A percentile compares a stretch with the other conserved stretches of the same genome.
Evolutionary conservation across 2,888 invertebrate genomes (phyloP).

Genomic region (Cataglyphis livida): DNA sequence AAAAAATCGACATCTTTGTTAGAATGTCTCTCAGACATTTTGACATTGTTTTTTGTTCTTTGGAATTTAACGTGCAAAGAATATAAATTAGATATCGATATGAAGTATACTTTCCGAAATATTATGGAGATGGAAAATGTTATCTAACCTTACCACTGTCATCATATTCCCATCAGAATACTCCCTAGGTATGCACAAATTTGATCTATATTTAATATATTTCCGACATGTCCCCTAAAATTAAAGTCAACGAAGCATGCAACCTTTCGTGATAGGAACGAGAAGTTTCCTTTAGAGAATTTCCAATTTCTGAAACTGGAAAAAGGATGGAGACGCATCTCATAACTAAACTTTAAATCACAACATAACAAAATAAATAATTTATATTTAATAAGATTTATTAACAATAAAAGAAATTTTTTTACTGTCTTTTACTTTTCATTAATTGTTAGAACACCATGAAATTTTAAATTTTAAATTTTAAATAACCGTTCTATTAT

Average conservation of each 20-base stretch:
- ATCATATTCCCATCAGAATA: conserved; percentile 28
- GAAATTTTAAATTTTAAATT: not conserved
- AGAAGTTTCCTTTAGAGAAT: conserved; percentile 57
- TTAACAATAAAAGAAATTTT: not conserved
- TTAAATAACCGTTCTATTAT: not conserved
- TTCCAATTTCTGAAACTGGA: conserved; percentile 60
- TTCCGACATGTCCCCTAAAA: conserved; percentile 64
- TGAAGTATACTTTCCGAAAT: conserved; percentile 15
- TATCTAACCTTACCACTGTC: conserved; percentile 22
- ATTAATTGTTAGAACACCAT: conserved; percentile 9
- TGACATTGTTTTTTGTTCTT: not conserved
- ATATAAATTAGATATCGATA: conserved; percentile 4
- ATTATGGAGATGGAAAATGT: conserved; percentile 35
- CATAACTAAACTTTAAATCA: conserved; percentile 29
- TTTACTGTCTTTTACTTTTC: not conserved
- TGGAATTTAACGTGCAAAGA: not conserved
- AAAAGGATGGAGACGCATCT: not conserved
- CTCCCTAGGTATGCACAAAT: conserved; percentile 56
- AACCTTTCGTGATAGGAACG: conserved; percentile 66
- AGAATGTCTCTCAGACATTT: not conserved
- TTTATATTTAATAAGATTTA: conserved; percentile 30
- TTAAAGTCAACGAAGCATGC: conserved; percentile 74
- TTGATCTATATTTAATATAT: conserved; percentile 74
- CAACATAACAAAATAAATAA: not conserved
- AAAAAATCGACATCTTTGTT: not conserved